A percentile compares a stretch with the other conserved stretches of the same genome.
Evolutionary conservation across 2,113 vertebrate species (phyloP).

Genomic region (Brachionichthys hirsutus): DNA sequence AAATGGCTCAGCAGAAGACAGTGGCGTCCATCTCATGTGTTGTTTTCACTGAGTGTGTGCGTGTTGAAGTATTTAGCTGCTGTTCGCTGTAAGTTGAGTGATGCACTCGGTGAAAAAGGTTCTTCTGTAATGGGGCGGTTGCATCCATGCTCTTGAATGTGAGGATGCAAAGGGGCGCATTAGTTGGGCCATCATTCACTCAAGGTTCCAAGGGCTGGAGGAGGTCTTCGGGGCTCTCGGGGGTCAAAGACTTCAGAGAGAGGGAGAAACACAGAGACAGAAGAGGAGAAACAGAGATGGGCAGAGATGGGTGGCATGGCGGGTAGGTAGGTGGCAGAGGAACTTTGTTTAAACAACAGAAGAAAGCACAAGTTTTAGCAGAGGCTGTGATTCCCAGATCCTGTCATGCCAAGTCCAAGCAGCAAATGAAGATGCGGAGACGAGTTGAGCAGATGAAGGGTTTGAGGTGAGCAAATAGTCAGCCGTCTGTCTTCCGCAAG

Average conservation of each 20-base stretch:
- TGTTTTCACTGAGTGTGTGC: slow-evolving; percentile 35
- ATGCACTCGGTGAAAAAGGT: slow-evolving; percentile 49
- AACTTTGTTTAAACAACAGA: slow-evolving; percentile 53
- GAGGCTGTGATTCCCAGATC: slow-evolving; percentile 50
- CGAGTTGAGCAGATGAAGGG: slow-evolving; percentile 64
- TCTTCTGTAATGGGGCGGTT: slow-evolving; percentile 51
- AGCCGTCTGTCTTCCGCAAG: slow-evolving; percentile 53
- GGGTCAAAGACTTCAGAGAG: slow-evolving; percentile 79
- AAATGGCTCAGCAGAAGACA: slow-evolving; percentile 69
- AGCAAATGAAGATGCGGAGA: slow-evolving; percentile 67
- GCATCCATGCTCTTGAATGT: slow-evolving; percentile 66
- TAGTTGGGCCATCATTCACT: slow-evolving; percentile 75
- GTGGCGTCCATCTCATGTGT: slow-evolving; percentile 57
- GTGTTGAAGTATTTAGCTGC: slow-evolving; percentile 40
- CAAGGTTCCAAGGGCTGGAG: slow-evolving; percentile 79
- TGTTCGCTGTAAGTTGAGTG: slow-evolving; percentile 46
- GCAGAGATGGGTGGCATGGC: slow-evolving; percentile 73
- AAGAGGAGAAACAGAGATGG: slow-evolving; percentile 79
- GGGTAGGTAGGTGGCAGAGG: slow-evolving; percentile 64
- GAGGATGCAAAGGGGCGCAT: slow-evolving; percentile 51
- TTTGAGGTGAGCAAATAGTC: slow-evolving; percentile 59
- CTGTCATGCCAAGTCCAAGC: slow-evolving; percentile 68
- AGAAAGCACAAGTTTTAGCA: slow-evolving; percentile 53
- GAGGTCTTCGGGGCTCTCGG: slow-evolving; percentile 80
- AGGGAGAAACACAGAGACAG: slow-evolving; percentile 77